A percentile compares a stretch with the other conserved stretches of the same genome.
Conservation (phyloP, 1,140 invertebrate genomes). For the Drosophila tani region DNA sequence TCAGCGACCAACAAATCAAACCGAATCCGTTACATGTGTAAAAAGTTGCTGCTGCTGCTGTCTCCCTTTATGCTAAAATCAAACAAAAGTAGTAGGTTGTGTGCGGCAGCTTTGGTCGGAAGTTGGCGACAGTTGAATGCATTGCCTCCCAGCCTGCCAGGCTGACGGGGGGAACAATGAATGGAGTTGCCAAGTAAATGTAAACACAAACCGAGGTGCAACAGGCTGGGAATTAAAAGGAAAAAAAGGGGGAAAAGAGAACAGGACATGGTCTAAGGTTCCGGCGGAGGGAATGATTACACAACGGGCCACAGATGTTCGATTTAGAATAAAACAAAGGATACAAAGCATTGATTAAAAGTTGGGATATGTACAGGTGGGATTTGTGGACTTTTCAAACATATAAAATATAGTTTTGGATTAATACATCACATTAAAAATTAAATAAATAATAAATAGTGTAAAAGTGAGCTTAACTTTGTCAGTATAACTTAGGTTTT, state of each 20-base stretch:
- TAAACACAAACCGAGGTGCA: conserved; percentile 34
- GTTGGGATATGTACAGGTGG: neutral
- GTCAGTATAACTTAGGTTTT: no score
- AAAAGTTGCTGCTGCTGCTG: conserved; percentile 43
- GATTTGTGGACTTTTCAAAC: no score
- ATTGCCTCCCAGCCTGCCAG: conserved; percentile 16
- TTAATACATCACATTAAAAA: neutral
- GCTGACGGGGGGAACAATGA: conserved; percentile 23
- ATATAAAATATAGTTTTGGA: neutral
- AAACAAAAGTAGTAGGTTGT: conserved; percentile 53
- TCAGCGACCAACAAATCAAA: conserved; percentile 54
- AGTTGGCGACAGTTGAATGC: conserved; percentile 66
- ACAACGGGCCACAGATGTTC: conserved; percentile 22
- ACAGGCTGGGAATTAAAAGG: conserved; percentile 8
- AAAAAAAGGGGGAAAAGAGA: neutral
- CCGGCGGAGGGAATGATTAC: neutral
- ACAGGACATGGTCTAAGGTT: neutral
- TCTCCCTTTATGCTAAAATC: conserved; percentile 64
- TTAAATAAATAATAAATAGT: neutral
- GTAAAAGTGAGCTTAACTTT: no score
- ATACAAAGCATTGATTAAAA: conserved; percentile 18
- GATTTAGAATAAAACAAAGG: conserved; percentile 5
- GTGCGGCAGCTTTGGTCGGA: conserved; percentile 47
- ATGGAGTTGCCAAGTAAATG: conserved; percentile 44
- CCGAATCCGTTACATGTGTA: conserved; percentile 74